These are phyloP conservation scores for Linyphia triangularis DNA, from an alignment of 2,888 invertebrate genomes.

Conservation along the genomic window DNA sequence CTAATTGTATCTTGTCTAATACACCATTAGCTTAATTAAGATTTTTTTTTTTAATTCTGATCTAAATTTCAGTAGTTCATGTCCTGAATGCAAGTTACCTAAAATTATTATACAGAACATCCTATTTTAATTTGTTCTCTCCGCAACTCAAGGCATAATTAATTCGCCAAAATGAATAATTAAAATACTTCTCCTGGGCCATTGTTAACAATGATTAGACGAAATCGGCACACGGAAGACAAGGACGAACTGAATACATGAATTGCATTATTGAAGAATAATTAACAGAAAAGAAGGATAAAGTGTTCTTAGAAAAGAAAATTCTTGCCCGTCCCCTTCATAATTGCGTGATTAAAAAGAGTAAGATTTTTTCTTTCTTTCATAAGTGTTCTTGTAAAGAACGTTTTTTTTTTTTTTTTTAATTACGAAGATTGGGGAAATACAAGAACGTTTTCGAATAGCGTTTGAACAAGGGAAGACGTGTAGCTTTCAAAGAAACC, in stretches of 20 bases:
- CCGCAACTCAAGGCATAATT: slow-evolving; percentile 13
- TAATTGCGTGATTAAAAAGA: neutral
- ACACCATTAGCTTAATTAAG: neutral
- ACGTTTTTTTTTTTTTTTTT: neutral
- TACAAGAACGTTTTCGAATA: no score
- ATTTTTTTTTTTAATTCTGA: neutral
- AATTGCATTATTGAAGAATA: slow-evolving; percentile 30
- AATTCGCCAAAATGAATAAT: slow-evolving; percentile 37
- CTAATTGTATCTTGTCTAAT: neutral
- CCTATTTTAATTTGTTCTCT: neutral
- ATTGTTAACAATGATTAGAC: slow-evolving; percentile 49
- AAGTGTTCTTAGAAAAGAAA: neutral
- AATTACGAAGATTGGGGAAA: neutral
- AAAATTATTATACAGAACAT: neutral
- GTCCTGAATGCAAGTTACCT: neutral
- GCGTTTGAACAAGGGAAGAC: no score
- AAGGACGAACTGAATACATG: slow-evolving; percentile 27
- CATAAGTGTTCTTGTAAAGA: neutral
- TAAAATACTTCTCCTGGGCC: slow-evolving; percentile 24
- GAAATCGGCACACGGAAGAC: slow-evolving; percentile 22
- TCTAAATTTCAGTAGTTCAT: neutral
- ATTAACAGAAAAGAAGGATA: neutral
- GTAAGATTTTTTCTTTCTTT: neutral
- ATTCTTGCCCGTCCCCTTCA: neutral
- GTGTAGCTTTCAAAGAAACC: no score